phyloP scores from a whole-genome alignment of 2,888 invertebrate species.

The Cloeon dipterum region DNA sequence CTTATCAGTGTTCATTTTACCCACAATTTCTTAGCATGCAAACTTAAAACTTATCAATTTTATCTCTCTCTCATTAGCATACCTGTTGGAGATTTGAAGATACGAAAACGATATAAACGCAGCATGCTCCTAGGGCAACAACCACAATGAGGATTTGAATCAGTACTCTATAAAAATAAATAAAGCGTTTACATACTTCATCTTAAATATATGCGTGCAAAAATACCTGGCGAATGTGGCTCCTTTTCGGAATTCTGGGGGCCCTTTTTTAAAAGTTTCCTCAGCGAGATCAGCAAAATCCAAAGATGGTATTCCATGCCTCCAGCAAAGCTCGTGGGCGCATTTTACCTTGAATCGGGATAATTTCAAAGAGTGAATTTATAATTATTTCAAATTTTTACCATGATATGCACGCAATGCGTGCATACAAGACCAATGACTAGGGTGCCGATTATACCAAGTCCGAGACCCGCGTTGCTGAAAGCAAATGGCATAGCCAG shows the following conservation, averaged over 20 bases:
- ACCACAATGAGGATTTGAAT: conserved; percentile 65
- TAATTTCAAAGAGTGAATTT: not conserved
- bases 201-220: no score
- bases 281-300: conserved; percentile 84
- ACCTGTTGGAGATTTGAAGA: conserved; percentile 56
- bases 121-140: conserved; percentile 92
- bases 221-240: conserved; percentile 20
- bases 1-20: no score
- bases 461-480: not conserved
- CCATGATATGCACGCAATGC: not conserved
- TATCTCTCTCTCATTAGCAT: no score
- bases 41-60: no score
- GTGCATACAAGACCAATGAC: not conserved
- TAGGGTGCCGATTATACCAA: not conserved
- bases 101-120: conserved; percentile 90
- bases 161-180: conserved; percentile 31
- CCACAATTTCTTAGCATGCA: no score
- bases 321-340: conserved; percentile 51
- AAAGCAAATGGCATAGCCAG: not conserved
- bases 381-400: not conserved
- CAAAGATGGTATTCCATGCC: conserved; percentile 55
- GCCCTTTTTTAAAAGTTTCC: conserved; percentile 61
- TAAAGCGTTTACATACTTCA: not conserved
- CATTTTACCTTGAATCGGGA: conserved; percentile 25
- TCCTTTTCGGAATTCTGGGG: conserved; percentile 15